Base-by-base conservation (phyloP, 2,888 invertebrate genomes). In the Sinhomidia bicolor region DNA sequence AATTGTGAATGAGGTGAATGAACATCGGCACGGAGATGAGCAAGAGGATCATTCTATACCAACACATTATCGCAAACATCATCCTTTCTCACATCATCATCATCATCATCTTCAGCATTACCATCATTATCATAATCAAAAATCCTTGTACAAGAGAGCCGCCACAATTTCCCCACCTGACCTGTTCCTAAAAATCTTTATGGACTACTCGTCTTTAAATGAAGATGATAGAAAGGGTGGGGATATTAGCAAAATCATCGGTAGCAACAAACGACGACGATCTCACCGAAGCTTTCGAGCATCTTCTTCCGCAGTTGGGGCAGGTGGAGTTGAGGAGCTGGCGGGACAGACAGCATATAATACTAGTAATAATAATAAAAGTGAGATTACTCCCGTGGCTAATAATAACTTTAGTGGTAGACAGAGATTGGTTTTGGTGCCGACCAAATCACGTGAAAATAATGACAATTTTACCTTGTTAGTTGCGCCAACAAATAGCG, bases 181-280 rank as follows among this genome's bases (percentile, higher is more conserved):
- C 79, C 68, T 85, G 2, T 79, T 85, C 20, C 51, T 85, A 17
- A 62, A 60, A 41, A 85, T 85, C 32, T 79, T 85, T 51, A 85
- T 85, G 85, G 85, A 85, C 79, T 85, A 85, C 51, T 79, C 78
- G 2, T 74, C 76, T 47, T 10, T 26, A 29, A 65, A 65, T 17
- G 62, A 62, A 14, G 82, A 83, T 36, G 78, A 65, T 20, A 14
- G 14, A 10, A 14, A 5, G 1, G 41, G 47, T n/a, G 20, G 20
- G 51, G 62, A 32, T 23, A 44, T 2, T 17, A 47, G 81, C n/a
- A 41, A 20, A 54, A 26, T 54, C 17, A 32, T 51, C 17, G 1
- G 51, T 12, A 17, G n/a, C 36, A 26, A 9, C 1, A 60, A 44
- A 26, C 84, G 84, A 26, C 60, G 41, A 9, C 20, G 84, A 26